A percentile compares a stretch with the other conserved stretches of the same genome.
Conservation (phyloP, 1,140 invertebrate species). For the Bombus turneri region DNA sequence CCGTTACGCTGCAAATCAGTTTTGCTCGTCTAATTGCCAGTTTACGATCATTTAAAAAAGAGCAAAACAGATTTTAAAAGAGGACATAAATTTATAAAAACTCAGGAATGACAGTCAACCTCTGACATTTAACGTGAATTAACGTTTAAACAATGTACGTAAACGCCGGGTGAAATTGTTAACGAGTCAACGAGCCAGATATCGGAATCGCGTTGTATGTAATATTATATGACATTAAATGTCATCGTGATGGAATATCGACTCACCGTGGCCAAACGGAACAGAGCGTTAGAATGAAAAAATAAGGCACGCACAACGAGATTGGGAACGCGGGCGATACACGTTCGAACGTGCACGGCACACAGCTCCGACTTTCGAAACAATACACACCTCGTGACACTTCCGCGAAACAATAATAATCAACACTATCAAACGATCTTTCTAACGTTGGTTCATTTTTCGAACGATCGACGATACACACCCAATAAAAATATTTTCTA, state of each 20-base stretch:
- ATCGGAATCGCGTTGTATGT: neutral
- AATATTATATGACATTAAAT: slow-evolving; percentile 11
- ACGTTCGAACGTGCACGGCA: slow-evolving; percentile 33
- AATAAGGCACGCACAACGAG: slow-evolving; percentile 9
- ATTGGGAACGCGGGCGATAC: slow-evolving; percentile 1
- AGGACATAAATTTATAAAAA: neutral
- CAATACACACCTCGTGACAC: slow-evolving; percentile 54
- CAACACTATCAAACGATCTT: slow-evolving; percentile 42
- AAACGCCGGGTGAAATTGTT: neutral
- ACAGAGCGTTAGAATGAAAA: slow-evolving; percentile 2
- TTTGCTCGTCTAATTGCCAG: neutral
- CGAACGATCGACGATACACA: neutral
- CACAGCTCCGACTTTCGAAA: slow-evolving; percentile 44
- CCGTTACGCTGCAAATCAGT: neutral
- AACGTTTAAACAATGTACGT: neutral
- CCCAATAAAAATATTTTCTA: neutral
- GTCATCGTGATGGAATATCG: neutral
- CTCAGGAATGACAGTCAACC: neutral
- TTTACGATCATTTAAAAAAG: neutral
- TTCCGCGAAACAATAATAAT: slow-evolving; percentile 45
- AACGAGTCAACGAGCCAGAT: slow-evolving; percentile 6
- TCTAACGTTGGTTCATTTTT: neutral
- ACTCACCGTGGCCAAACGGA: slow-evolving; percentile 19
- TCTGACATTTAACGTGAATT: neutral
- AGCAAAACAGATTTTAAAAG: neutral